These are phyloP conservation scores for Picus viridis DNA, from an alignment of 2,797 vertebrate genomes.

Conservation along the genomic window DNA sequence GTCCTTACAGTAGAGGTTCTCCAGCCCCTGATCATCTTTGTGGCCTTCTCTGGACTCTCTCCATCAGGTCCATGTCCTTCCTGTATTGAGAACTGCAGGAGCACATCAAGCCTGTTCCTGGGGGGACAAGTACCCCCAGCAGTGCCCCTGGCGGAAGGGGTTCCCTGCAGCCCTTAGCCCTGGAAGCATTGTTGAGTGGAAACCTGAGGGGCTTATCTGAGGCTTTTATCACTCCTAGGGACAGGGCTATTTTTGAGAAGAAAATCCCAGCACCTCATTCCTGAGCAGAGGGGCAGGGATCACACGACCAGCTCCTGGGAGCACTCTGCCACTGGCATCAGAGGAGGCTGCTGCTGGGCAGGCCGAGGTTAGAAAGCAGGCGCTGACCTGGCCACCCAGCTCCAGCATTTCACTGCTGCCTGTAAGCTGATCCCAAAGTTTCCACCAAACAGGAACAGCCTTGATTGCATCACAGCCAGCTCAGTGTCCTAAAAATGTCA, in stretches of 20 bases:
- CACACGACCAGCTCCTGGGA: background rate
- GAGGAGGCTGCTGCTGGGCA: slow-evolving; percentile 22
- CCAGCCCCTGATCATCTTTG: too few species aligned
- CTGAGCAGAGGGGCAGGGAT: background rate
- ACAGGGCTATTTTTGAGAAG: slow-evolving; percentile 49
- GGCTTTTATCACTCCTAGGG: slow-evolving; percentile 27
- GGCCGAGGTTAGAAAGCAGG: slow-evolving; percentile 44
- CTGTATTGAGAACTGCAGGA: background rate
- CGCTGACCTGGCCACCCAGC: background rate
- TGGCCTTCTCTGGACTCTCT: too few species aligned
- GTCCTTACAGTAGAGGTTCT: too few species aligned
- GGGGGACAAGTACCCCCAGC: background rate
- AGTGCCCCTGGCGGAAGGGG: background rate
- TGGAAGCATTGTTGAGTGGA: slow-evolving; percentile 6
- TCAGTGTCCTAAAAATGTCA: slow-evolving; percentile 64
- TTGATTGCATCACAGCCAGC: slow-evolving; percentile 76
- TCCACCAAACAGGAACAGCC: slow-evolving; percentile 76
- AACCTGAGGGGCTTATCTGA: slow-evolving; percentile 41
- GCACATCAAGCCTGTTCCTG: background rate
- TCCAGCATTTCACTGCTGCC: background rate
- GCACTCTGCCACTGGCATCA: slow-evolving; percentile 11
- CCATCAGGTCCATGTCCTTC: too few species aligned
- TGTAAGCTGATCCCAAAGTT: slow-evolving; percentile 78
- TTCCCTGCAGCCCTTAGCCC: background rate
- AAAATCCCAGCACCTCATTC: slow-evolving; percentile 50